Evolutionary conservation across 2,888 invertebrate species (phyloP), one percentile per base, ranked within the genome.

Genomic region (Osmoderma eremita): DNA sequence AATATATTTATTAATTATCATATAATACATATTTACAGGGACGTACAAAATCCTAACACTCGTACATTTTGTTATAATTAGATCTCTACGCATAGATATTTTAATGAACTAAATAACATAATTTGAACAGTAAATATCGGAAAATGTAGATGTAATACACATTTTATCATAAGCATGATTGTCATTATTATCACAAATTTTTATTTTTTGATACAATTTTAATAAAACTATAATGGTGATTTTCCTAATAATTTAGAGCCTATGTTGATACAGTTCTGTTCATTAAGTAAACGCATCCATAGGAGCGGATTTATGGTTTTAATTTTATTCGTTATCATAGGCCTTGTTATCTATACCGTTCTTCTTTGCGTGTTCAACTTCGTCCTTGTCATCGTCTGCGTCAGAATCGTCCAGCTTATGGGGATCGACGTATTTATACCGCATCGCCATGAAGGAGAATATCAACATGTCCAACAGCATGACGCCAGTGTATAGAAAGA

Each of bases 381-480:
- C 13, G 1, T 30, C 22, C 6, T 30, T 12, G 30, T 51, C 24
- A 30, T 51, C 50, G 4, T n/a, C n/a, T n/a, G 13, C 10, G 8
- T 3, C 18, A 12, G 48, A 48, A 15, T 45, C 45, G 8, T 58
- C 45, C 1, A 30, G 30, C 3, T 58, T 39, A 17, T 58, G 58
- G 10, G 30, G 58, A 58, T 84, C 82, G 0, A 86, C 86, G 78
- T 94, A 94, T 73, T 88, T 90, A 83, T 97, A 98, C 71, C 88
- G 88, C 78, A 87, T 86, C 0, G 95, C 91, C 87, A 98, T 88
- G 3, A 88, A 78, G 20, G 90, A 87, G 79, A 98, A 97, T 36
- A 96, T 83, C 0, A 91, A 68, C 86, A 96, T 93, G 74, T 94
- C 95, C 0, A 88, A 79, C 36, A 90, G 78, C 96, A 98, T 97